Evolutionary conservation across 1,140 invertebrate species (phyloP), one percentile per base, ranked within the genome.

Genomic region (Temnothorax nylanderi): DNA sequence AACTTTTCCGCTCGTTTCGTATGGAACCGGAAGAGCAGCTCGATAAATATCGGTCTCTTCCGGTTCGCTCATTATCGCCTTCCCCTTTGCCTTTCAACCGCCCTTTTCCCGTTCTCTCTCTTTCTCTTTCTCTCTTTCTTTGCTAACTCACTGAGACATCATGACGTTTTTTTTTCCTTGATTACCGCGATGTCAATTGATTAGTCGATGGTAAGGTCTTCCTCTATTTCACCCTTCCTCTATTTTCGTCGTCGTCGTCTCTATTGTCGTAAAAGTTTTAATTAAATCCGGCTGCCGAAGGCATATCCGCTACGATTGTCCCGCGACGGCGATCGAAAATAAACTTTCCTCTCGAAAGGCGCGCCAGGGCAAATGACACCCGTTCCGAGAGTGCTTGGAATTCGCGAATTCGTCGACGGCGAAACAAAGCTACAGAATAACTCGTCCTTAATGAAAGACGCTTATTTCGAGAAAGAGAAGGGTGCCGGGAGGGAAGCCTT

Each of bases 181-280:
- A 89, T 89, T 87, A 90, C 26, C 86, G 41, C 75, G 80, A 85
- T 90, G 62, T 85, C 89, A 76, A 90, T 90, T 88, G 89, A 90
- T 90, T 82, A 88, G 81, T 90, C 81, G 49, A 47, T 51, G 75
- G 34, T 75, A 56, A 89, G 56, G 62, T 88, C 87, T 90, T 86
- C 56, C 41, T 91, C 87, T 64, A 77, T 75, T 26, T 54, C 21
- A 18, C 21, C 16, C 49, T 54, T 62, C n/a, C 2, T 32, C 56
- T 44, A 49, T 69, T 69, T 69, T 69, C 21, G 6, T 13, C 67
- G 21, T 26, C 37, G 10, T 47, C 77, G 34, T 34, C 74, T 75
- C 75, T 56, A 90, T 88, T 90, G 89, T 90, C 86, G 86, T 82
- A 54, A 90, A 90, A 90, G 86, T 90, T 90, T 90, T 90, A 90